Conservation (phyloP, 2,113 vertebrate species). For the Lathamus discolor region DNA sequence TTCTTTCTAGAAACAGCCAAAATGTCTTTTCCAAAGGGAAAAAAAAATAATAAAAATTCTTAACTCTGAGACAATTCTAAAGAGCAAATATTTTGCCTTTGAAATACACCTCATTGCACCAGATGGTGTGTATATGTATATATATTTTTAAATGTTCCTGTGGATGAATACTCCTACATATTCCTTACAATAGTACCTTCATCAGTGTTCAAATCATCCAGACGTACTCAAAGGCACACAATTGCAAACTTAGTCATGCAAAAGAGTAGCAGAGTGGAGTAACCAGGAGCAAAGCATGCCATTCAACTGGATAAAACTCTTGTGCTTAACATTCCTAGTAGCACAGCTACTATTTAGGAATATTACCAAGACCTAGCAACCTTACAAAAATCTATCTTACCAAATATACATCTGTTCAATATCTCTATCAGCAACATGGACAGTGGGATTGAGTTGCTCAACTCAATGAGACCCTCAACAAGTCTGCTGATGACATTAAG, state of each 20-base stretch:
- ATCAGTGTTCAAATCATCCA: constrained; percentile 17
- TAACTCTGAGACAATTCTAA: neutral
- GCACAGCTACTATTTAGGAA: neutral
- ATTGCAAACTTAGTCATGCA: constrained; percentile 50
- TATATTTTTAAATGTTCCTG: constrained; percentile 62
- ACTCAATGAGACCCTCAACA: neutral
- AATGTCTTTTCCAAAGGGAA: neutral
- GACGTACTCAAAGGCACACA: constrained; percentile 32
- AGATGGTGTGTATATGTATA: constrained; percentile 49
- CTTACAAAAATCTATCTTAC: neutral
- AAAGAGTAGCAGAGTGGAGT: constrained; percentile 11
- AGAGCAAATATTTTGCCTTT: constrained; percentile 60
- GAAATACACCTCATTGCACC: constrained; percentile 58
- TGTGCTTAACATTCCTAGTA: neutral
- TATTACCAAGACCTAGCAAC: neutral
- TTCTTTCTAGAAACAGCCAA: constrained; percentile 39
- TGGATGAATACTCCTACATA: constrained; percentile 50
- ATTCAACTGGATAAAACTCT: constrained; percentile 7
- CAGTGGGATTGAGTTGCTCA: neutral
- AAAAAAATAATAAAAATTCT: neutral
- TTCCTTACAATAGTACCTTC: constrained; percentile 62
- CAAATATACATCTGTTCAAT: neutral
- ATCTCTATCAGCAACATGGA: neutral
- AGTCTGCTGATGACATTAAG: neutral
- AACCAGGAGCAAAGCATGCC: neutral